A percentile compares a stretch with the other conserved stretches of the same genome.
Evolutionary conservation across 2,113 vertebrate genomes (phyloP).

Genomic region (human (Homo sapiens)): DNA sequence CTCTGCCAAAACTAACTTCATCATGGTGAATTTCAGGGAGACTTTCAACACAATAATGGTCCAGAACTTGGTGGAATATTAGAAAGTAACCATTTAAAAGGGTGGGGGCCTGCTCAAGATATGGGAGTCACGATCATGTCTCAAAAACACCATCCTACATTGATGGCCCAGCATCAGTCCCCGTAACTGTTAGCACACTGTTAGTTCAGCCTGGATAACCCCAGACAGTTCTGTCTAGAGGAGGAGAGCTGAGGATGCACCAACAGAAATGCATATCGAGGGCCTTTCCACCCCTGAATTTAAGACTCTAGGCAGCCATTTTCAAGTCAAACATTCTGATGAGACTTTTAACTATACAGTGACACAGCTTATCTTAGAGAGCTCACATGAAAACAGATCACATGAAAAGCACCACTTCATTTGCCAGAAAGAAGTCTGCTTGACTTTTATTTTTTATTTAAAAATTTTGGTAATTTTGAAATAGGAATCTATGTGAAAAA

Average conservation of each 20-base stretch:
- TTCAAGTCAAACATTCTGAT: not conserved
- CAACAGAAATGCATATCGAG: fast-evolving
- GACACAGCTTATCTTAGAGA: not conserved
- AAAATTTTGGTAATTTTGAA: not conserved
- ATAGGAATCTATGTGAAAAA: constrained; percentile 6
- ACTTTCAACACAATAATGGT: not conserved
- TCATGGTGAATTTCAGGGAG: not conserved
- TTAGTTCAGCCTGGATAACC: not conserved
- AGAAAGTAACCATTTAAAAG: not conserved
- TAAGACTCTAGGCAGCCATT: not conserved
- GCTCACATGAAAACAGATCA: not conserved
- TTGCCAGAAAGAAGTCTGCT: not conserved
- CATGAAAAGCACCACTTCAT: not conserved
- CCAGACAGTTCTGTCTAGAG: too few relatives aligned
- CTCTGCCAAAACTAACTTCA: constrained; percentile 3
- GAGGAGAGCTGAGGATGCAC: not conserved
- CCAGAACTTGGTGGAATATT: not conserved
- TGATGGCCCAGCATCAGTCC: not conserved
- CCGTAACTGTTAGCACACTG: fast-evolving
- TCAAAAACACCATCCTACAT: not conserved
- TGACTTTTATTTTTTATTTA: not conserved
- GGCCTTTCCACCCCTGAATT: not conserved
- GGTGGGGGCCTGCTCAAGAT: not conserved
- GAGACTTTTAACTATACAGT: not conserved
- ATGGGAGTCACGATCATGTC: not conserved